A percentile compares a stretch with the other conserved stretches of the same genome.
Conservation (phyloP, 1,140 invertebrate genomes). For the Scylla paramamosain region DNA sequence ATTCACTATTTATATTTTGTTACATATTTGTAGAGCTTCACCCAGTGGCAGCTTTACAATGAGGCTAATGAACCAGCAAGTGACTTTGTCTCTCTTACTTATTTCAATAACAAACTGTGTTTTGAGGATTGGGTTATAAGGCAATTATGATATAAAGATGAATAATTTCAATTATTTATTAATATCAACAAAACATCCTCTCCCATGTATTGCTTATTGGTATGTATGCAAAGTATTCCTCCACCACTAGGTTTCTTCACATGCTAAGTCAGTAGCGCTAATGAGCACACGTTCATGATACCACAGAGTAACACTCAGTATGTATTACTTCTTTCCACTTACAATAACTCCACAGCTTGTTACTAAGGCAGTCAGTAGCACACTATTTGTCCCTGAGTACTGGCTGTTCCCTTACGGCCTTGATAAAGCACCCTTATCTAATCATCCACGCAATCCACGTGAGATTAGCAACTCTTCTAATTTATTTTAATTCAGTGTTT, state of each 20-base stretch:
- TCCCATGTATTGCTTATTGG: not conserved
- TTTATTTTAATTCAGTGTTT: not conserved
- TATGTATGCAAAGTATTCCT: no score
- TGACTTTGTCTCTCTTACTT: no score
- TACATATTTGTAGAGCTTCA: not conserved
- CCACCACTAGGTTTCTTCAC: no score
- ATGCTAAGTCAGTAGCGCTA: no score
- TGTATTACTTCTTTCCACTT: not conserved
- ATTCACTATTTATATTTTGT: no score
- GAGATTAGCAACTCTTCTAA: not conserved
- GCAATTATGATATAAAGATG: not conserved
- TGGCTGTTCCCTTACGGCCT: not conserved
- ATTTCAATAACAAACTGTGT: no score
- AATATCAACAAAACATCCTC: not conserved
- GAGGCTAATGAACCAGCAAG: no score
- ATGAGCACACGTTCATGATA: no score
- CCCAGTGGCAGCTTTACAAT: not conserved
- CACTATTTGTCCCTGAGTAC: not conserved
- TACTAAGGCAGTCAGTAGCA: not conserved
- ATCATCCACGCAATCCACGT: not conserved
- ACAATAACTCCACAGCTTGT: not conserved
- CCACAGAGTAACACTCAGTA: not conserved
- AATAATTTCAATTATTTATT: not conserved
- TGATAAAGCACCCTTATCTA: not conserved
- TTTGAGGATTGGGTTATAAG: no score